Evolutionary conservation across 1,140 invertebrate species (phyloP).

Genomic region (Cyphomyrmex costatus): DNA sequence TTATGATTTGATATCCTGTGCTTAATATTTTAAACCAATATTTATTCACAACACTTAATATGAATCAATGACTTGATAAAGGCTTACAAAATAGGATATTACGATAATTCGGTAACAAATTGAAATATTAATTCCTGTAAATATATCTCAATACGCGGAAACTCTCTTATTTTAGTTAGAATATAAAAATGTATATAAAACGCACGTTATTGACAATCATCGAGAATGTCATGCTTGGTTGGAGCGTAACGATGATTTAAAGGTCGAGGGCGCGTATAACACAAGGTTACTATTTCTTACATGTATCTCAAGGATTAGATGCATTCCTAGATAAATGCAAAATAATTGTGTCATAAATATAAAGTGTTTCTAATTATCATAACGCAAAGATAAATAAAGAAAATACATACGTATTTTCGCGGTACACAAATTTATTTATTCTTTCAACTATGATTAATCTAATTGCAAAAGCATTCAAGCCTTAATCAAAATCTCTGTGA

Average conservation of each 20-base stretch:
- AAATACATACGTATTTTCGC: background rate
- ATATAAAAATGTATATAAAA: conserved; percentile 53
- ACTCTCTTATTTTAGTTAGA: conserved; percentile 40
- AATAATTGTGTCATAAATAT: background rate
- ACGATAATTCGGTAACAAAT: background rate
- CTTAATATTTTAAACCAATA: conserved; percentile 22
- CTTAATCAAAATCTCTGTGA: conserved; percentile 3
- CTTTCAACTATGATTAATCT: background rate
- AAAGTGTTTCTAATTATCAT: conserved; percentile 20
- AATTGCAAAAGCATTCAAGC: background rate
- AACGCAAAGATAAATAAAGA: conserved; percentile 33
- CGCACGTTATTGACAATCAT: conserved; percentile 52
- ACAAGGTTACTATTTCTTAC: conserved; percentile 37
- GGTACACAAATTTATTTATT: conserved; percentile 19
- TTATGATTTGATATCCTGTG: background rate
- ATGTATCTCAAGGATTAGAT: conserved; percentile 48
- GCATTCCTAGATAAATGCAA: background rate
- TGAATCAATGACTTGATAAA: conserved; percentile 1
- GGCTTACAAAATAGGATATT: background rate
- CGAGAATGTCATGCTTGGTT: background rate
- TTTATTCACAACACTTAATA: background rate
- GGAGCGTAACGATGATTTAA: conserved; percentile 13
- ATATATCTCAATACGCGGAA: background rate
- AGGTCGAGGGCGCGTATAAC: conserved; percentile 28
- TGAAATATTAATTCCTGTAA: background rate